Evolutionary conservation across 2,113 vertebrate genomes (phyloP).

Genomic region (Sapayoa aenigma): DNA sequence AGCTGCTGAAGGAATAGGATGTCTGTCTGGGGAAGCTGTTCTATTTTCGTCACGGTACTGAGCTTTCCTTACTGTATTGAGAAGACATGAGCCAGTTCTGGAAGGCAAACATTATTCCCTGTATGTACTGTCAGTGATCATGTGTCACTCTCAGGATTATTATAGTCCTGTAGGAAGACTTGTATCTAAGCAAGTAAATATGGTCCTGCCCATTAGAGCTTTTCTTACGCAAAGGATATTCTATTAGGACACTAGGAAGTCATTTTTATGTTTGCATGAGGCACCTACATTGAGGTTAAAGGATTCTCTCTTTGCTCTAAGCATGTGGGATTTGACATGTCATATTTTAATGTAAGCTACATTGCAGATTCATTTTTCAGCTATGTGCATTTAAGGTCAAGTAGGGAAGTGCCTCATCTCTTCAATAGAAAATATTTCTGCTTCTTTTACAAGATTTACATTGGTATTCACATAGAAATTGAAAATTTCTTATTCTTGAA

Average conservation of each 20-base stretch:
- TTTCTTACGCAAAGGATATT: neutral
- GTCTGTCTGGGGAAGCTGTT: neutral
- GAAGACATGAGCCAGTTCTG: neutral
- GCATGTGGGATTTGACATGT: neutral
- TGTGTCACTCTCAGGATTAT: neutral
- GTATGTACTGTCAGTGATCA: neutral
- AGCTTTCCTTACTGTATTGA: neutral
- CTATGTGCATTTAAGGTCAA: neutral
- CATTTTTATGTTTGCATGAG: neutral
- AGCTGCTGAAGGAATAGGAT: neutral
- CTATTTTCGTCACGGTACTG: neutral
- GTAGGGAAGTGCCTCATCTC: neutral
- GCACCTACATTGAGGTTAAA: neutral
- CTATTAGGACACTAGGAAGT: neutral
- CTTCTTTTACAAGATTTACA: neutral
- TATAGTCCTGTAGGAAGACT: neutral
- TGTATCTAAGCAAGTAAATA: neutral
- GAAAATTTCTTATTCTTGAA: neutral
- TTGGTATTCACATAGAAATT: neutral
- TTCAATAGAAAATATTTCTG: neutral
- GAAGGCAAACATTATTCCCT: neutral
- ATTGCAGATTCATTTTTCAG: neutral
- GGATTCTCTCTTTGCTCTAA: neutral
- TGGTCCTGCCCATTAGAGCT: neutral
- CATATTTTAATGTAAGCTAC: neutral